These are phyloP conservation scores for Caenorhabditis sinica DNA, from an alignment of 2,888 invertebrate species.

Conservation along the genomic window DNA sequence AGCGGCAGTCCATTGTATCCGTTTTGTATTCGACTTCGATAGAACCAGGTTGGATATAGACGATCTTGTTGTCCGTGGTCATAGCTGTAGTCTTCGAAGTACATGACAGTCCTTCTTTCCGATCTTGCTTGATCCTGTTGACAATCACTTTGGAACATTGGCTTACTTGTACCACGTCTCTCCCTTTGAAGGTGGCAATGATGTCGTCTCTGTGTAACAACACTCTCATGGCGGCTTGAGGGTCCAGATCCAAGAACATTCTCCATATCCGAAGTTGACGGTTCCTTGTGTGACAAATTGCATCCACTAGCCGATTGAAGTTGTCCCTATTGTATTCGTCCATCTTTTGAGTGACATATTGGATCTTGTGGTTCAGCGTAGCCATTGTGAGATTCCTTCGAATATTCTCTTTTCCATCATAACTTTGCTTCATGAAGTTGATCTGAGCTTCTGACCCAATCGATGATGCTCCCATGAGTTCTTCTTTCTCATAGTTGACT, in stretches of 20 bases:
- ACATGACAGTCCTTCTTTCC: background rate
- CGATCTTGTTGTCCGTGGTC: background rate
- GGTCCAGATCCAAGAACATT: slow-evolving; percentile 29
- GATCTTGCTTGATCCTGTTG: slow-evolving; percentile 3
- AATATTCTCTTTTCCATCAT: slow-evolving; percentile 7
- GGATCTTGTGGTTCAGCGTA: slow-evolving; percentile 12
- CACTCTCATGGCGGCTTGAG: slow-evolving; percentile 25
- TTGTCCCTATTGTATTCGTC: background rate
- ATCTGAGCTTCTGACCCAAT: slow-evolving; percentile 9
- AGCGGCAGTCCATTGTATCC: background rate
- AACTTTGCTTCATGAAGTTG: slow-evolving; percentile 26
- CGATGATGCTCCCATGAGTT: background rate
- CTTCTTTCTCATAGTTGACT: background rate
- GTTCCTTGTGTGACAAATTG: slow-evolving; percentile 20
- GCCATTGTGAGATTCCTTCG: slow-evolving; percentile 8
- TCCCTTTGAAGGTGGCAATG: slow-evolving; percentile 11
- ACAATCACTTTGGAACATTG: background rate
- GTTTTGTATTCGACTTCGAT: slow-evolving; percentile 4
- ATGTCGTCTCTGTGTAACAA: slow-evolving; percentile 16
- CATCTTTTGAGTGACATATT: background rate
- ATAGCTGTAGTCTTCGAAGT: background rate
- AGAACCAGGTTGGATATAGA: slow-evolving; percentile 13
- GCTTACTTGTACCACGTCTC: slow-evolving; percentile 8
- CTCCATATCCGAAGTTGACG: slow-evolving; percentile 24
- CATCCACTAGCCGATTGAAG: slow-evolving; percentile 19